Evolutionary conservation across 2,888 invertebrate species (phyloP), one percentile per base, ranked within the genome.

Genomic region (Elegia similella): DNA sequence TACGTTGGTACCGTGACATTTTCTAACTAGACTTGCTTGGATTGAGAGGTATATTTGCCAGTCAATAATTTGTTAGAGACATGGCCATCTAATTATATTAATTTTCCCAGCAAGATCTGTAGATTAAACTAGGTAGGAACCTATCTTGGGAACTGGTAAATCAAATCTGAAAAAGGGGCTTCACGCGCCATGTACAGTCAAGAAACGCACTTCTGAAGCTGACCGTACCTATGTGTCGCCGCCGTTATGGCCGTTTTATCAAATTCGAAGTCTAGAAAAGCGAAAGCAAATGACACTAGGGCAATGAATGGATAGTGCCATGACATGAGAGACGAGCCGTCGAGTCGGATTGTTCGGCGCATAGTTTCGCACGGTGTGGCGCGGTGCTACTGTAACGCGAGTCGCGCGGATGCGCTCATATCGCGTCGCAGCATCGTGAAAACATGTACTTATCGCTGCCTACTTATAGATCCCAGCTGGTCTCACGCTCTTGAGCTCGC

Each of bases 311-410:
- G 47, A 47, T 29, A 16, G 32, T 30, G 30, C 7, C 48, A 48
- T 38, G 17, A 38, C 6, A 42, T 38, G 38, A 38, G 38, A 38
- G 50, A 34, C 34, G 50, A 15, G 15, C 13, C 38, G 30, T 34
- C 52, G 38, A 57, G 65, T 42, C 48, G 57, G 17, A 55, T 58
- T 59, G 60, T 69, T 29, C 29, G 30, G 53, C 16, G 53, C 82
- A 82, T 85, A 82, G 74, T 82, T 86, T 86, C 86, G 80, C 86
- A 86, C 86, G 86, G 78, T 80, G 72, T 68, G 69, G 67, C 69
- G 73, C 29, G 17, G 8, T 44, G 7, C 44, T 16, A 44, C 16
- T 17, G 52, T 52, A 42, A 42, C 52, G 38, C 13, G 42, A 72
- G 76, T 75, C 76, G 73, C 76, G 73, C 71, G 64, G 59, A 29